phyloP scores from a whole-genome alignment of 2,888 invertebrate species.

The Andrena flavipes region DNA sequence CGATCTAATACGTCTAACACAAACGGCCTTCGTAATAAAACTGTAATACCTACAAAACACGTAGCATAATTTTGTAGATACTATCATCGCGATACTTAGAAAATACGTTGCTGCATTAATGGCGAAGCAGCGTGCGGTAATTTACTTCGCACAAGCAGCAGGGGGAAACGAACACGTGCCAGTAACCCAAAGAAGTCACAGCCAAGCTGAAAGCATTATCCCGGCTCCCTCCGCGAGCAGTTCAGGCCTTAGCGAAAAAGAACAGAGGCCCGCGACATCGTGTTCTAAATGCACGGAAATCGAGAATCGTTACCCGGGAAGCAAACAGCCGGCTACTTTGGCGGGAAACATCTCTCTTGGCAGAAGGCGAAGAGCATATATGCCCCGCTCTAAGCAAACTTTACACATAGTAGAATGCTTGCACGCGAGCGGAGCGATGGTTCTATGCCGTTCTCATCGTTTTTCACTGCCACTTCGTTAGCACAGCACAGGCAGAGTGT shows the following conservation, averaged over 20 bases:
- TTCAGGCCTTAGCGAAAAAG: background rate
- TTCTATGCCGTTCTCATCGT: conserved; percentile 58
- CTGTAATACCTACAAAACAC: too few species aligned
- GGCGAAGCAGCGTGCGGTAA: background rate
- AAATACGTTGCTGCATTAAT: too few species aligned
- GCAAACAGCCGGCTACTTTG: conserved; percentile 75
- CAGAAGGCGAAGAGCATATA: conserved; percentile 66
- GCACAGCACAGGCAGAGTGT: conserved; percentile 33
- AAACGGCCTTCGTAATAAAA: too few species aligned
- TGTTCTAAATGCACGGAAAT: conserved; percentile 46
- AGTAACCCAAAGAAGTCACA: conserved; percentile 25
- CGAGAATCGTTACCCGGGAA: conserved; percentile 50
- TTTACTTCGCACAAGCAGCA: background rate
- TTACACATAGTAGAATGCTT: conserved; percentile 67
- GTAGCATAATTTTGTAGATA: too few species aligned
- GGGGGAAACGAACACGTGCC: conserved; percentile 18
- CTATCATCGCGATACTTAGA: too few species aligned
- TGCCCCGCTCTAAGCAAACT: conserved; percentile 65
- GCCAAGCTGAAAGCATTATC: background rate
- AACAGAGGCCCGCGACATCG: background rate
- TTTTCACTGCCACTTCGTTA: conserved; percentile 71
- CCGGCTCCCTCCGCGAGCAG: background rate
- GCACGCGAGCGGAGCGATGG: conserved; percentile 55
- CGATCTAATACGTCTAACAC: too few species aligned
- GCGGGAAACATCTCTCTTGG: conserved; percentile 76